Evolutionary conservation across 2,113 vertebrate genomes (phyloP).

Genomic region (Cynocephalus volans): DNA sequence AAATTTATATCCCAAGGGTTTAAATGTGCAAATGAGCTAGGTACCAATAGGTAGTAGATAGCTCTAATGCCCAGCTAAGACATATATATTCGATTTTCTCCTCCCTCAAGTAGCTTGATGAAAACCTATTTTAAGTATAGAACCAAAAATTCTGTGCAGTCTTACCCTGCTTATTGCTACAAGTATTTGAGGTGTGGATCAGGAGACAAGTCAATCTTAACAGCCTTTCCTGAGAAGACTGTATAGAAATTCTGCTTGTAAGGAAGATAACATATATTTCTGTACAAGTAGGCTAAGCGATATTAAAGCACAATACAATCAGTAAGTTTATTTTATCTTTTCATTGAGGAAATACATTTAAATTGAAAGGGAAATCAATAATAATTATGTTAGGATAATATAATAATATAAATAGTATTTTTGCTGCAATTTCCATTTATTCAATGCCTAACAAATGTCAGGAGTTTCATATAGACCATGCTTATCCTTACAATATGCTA

Average conservation of each 20-base stretch:
- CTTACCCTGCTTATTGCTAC: background rate
- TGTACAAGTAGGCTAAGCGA: background rate
- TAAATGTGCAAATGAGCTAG: background rate
- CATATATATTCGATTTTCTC: background rate
- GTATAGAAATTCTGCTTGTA: background rate
- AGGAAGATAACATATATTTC: background rate
- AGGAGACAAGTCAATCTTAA: background rate
- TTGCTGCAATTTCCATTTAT: background rate
- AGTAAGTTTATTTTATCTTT: background rate
- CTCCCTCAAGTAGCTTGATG: background rate
- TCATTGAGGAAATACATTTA: background rate
- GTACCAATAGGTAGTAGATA: background rate
- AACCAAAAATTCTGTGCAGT: background rate
- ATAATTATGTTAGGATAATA: background rate
- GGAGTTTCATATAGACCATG: background rate
- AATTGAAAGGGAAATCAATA: background rate
- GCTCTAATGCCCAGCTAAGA: background rate
- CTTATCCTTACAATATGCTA: background rate
- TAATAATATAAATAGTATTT: background rate
- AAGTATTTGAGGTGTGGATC: background rate
- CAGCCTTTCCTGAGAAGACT: background rate
- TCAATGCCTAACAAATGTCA: background rate
- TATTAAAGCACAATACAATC: background rate
- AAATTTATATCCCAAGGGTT: background rate
- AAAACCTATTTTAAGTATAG: background rate